Base-by-base conservation (phyloP, 2,888 invertebrate genomes). In the Marronus borbonicus region DNA sequence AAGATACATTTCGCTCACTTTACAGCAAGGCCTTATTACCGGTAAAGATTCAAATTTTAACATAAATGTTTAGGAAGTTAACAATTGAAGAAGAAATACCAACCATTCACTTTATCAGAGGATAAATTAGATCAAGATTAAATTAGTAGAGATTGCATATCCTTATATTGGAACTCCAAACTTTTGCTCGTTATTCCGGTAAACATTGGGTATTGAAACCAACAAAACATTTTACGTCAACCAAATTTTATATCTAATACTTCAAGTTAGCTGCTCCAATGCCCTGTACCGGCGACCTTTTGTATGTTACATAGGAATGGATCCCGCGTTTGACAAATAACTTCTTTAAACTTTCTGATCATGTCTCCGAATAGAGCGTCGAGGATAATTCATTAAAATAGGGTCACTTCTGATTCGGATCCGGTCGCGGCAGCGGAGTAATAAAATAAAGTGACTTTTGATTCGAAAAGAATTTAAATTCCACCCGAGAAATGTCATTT, bases 381-480 rank as follows among this genome's bases (percentile, higher is more conserved):
- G 80, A 24, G 68, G 68, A 82, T 83, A 83, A 83, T 84, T 84
- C 84, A 83, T 84, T 84, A 83, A 83, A 83, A 84, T 80, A 79
- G 80, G 82, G 80, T 82, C 82, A 83, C 80, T 82, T 81, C 76
- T 82, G 82, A 82, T 83, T 83, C 68, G 68, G 12, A 68, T 79
- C 81, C 80, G 79, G 77, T 70, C 79, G 80, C 72, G 78, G 72
- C 77, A 77, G 58, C 75, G 78, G 82, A 82, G 82, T 82, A 83
- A 80, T 83, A 83, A 83, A 81, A 81, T 79, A 79, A 79, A 80
- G 77, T 65, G 79, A 76, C 76, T 65, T 80, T 69, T 79, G 79
- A 80, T 80, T 80, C 77, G 77, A 80, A 77, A 80, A 76, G 78
- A 80, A 80, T 79, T 79, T 77, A 68, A 65, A 79, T 68, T 68